Base-by-base conservation (phyloP, 2,113 vertebrate species). In the Pao palembangensis region DNA sequence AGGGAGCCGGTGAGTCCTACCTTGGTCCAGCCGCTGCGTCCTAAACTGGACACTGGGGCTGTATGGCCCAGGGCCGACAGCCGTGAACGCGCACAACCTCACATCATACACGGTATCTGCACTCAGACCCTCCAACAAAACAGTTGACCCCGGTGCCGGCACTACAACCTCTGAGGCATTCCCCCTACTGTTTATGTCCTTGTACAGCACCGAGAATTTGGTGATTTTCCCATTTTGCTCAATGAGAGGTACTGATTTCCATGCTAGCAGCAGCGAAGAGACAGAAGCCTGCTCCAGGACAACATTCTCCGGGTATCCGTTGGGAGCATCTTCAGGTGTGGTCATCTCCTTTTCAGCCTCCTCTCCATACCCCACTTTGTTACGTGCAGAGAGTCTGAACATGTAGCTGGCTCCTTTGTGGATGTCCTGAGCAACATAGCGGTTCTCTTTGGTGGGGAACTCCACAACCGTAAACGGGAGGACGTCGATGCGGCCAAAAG, bases 21-120 rank as follows among this genome's bases (percentile, higher is more conserved):
- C 96, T 98, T 96, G 94, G 92, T 96, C 93, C 80, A 94, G 89
- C 65, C 93, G 93, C 71, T 95, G 94, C 85, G 95, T 99, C 92
- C 95, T 95, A 91, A 96, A 94, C 88, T 95, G 95, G 92, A 98
- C 92, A 88, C 92, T 91, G 78, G 95, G 95, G 90, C 95, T 96
- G 93, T 93, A 97, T 44, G 94, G 95, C 90, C 96, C 95, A 44
- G 93, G 91, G 85, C 96, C 95, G 76, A 95, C 93, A 91, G 91
- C 93, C 83, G 94, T 96, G 81, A 94, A 92, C 61, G 96, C 93
- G 87, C 96, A 92, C 90, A 98, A 93, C 94, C 94, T 95, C 89
- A 98, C 93, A 89, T 98, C 95, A 42, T 98, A 98, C 81, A 95
- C 95, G 72, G 94, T 97, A 89, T 98, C 95, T 74, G 94, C 88